A percentile compares a stretch with the other conserved stretches of the same genome.
Conservation (phyloP, 35 echinoderm and acorn worm genomes). For the Ophioderma brevispina region DNA sequence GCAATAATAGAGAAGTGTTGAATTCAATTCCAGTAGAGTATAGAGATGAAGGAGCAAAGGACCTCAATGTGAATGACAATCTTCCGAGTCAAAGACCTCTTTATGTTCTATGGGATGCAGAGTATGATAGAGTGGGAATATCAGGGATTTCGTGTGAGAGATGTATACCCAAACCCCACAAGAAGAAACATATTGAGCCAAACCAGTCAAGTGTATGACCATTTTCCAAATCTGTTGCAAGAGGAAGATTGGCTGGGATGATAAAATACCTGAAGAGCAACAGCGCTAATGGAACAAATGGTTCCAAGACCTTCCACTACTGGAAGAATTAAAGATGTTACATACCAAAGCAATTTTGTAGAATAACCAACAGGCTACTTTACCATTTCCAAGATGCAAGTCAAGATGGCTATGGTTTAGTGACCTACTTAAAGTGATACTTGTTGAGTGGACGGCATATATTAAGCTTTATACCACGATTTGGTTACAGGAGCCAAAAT, state of each 20-base stretch:
- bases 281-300: background rate
- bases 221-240: background rate
- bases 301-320: background rate
- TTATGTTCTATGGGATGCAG: background rate
- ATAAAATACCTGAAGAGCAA: background rate
- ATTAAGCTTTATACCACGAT: too few species aligned
- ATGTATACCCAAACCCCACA: background rate
- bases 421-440: constrained; percentile 52
- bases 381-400: constrained; percentile 40
- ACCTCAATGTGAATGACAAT: background rate
- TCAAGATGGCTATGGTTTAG: constrained; percentile 44
- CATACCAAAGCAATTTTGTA: background rate
- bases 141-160: background rate
- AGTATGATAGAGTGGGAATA: background rate
- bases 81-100: background rate
- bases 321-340: background rate
- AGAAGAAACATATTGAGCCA: background rate
- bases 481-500: too few species aligned
- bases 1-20: background rate
- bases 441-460: too few species aligned
- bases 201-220: background rate
- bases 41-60: background rate
- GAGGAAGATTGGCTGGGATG: background rate
- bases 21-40: background rate
- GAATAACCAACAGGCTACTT: background rate